Evolutionary conservation across 2,888 invertebrate genomes (phyloP).

Genomic region (Toxonevra muliebris): DNA sequence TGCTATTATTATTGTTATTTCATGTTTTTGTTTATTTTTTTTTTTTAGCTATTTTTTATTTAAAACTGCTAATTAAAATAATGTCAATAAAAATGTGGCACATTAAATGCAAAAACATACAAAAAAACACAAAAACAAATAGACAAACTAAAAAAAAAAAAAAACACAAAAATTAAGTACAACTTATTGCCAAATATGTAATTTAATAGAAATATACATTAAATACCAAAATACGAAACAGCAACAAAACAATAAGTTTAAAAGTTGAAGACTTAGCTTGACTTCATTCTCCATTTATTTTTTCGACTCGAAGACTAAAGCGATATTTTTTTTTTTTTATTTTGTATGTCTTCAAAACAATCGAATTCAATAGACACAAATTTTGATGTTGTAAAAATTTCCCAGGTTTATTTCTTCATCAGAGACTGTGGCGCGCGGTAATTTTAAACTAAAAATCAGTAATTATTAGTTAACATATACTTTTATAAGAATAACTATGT

Average conservation of each 20-base stretch:
- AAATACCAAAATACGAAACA: too few relatives aligned
- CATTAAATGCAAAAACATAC: background rate
- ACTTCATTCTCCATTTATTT: background rate
- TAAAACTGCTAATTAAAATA: constrained; percentile 10
- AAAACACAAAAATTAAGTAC: background rate
- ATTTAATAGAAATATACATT: constrained; percentile 4
- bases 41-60: too few relatives aligned
- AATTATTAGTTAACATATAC: constrained; percentile 38
- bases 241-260: background rate
- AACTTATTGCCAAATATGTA: constrained; percentile 4
- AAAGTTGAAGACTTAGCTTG: background rate
- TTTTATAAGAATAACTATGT: background rate
- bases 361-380: background rate
- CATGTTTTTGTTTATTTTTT: too few relatives aligned
- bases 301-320: background rate
- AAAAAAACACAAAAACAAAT: background rate
- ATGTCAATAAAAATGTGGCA: background rate
- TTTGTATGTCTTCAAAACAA: background rate
- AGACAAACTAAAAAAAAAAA: background rate
- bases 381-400: background rate
- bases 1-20: too few relatives aligned
- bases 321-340: background rate
- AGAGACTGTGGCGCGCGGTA: too few relatives aligned
- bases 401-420: background rate
- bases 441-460: constrained; percentile 41